Evolutionary conservation across 2,797 vertebrate genomes (phyloP).

Genomic region (Sardinella longiceps): DNA sequence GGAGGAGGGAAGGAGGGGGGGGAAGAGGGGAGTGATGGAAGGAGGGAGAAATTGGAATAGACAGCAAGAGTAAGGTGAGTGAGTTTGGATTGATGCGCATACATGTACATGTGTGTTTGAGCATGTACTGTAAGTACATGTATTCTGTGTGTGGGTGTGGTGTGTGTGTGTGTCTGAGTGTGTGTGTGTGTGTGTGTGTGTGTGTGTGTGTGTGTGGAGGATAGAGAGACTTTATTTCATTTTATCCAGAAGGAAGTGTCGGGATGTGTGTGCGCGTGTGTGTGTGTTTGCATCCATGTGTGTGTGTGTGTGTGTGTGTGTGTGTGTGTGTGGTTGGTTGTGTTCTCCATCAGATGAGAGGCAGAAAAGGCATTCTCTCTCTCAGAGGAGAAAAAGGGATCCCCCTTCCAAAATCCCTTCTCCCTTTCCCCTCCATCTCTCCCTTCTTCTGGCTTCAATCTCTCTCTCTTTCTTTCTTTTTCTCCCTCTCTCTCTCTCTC

Average conservation of each 20-base stretch:
- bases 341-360: not conserved
- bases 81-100: no score
- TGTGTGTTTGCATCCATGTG: constrained; percentile 23
- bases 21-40: not conserved
- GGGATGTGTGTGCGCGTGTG: not conserved
- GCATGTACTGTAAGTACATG: not conserved
- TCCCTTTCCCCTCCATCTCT: not conserved
- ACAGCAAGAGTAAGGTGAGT: not conserved
- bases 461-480: not conserved
- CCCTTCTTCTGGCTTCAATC: not conserved
- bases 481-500: not conserved
- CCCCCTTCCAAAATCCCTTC: not conserved
- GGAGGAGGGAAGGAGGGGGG: not conserved
- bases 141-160: not conserved
- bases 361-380: not conserved
- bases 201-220: no score
- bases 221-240: no score
- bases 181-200: constrained; percentile 22
- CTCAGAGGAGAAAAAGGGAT: not conserved
- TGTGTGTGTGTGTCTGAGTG: not conserved
- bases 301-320: not conserved
- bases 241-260: no score
- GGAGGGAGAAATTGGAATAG: not conserved
- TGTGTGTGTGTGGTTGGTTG: not conserved
- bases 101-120: not conserved